Conservation (phyloP, 1,140 invertebrate genomes). For the Anadara kagoshimensis region DNA sequence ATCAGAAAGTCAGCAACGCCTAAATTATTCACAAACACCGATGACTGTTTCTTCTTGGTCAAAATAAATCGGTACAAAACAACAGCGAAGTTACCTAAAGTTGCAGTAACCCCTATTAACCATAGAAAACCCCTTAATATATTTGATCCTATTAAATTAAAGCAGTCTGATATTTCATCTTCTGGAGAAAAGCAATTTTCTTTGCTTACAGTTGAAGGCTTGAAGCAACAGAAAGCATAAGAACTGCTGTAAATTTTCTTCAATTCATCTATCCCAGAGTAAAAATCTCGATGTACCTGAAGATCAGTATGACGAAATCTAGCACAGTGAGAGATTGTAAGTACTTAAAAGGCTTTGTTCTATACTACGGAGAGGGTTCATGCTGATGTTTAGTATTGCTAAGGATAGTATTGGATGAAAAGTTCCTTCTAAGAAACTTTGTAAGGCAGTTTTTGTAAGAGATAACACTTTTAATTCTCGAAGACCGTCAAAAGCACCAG, state of each 20-base stretch:
- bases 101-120: conserved; percentile 39
- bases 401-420: background rate
- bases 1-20: conserved; percentile 63
- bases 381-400: conserved; percentile 6
- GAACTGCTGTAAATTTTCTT: conserved; percentile 27
- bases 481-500: conserved; percentile 21
- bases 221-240: conserved; percentile 49
- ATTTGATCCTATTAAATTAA: conserved; percentile 35
- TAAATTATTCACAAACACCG: conserved; percentile 59
- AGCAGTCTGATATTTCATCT: conserved; percentile 48
- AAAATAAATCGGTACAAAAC: conserved; percentile 28
- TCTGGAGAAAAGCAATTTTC: conserved; percentile 38
- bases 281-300: conserved; percentile 6
- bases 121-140: conserved; percentile 45
- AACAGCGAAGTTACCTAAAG: conserved; percentile 40
- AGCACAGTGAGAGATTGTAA: too few species aligned
- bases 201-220: conserved; percentile 15
- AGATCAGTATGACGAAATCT: too few species aligned
- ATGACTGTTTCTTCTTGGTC: background rate
- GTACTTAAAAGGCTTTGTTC: conserved; percentile 6
- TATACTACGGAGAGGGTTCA: conserved; percentile 5
- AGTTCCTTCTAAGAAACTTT: conserved; percentile 9
- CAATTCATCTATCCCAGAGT: conserved; percentile 27
- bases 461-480: conserved; percentile 18
- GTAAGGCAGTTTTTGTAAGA: conserved; percentile 20